Evolutionary conservation across 2,888 invertebrate genomes (phyloP).

Genomic region (Leucophenga maculata): DNA sequence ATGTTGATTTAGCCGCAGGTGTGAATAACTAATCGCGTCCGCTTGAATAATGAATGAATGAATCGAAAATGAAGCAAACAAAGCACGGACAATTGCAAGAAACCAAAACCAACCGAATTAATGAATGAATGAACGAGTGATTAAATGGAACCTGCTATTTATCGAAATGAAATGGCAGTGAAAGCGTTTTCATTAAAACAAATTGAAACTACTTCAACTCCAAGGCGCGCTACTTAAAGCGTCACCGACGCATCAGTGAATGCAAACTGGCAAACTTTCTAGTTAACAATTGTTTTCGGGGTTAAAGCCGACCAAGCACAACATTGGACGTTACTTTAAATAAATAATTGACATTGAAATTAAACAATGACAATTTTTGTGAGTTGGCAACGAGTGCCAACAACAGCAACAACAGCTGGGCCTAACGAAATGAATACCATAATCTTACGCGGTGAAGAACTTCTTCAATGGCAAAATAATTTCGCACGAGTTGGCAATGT

Average conservation of each 20-base stretch:
- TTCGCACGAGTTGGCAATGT: too few species aligned
- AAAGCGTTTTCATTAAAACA: constrained; percentile 56
- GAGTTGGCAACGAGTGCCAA: too few species aligned
- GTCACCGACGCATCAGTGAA: constrained; percentile 2
- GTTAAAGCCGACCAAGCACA: neutral
- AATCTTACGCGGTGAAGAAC: too few species aligned
- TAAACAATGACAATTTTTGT: constrained; percentile 41
- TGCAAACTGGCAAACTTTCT: neutral
- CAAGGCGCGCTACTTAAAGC: neutral
- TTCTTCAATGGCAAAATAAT: too few species aligned
- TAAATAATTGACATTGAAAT: constrained; percentile 63
- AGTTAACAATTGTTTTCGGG: neutral
- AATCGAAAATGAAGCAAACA: neutral
- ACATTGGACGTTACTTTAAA: constrained; percentile 54
- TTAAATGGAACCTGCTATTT: neutral
- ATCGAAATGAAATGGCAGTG: constrained; percentile 60
- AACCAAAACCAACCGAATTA: constrained; percentile 4
- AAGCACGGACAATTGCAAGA: neutral
- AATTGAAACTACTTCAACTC: neutral
- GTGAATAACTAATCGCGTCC: constrained; percentile 19
- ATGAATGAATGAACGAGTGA: neutral
- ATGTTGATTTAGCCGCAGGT: constrained; percentile 25
- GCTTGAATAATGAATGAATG: constrained; percentile 20
- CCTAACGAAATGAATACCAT: neutral
- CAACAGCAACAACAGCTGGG: constrained; percentile 7